These are phyloP conservation scores for Aspidiotus rigidus DNA, from an alignment of 2,888 invertebrate species.

Conservation along the genomic window DNA sequence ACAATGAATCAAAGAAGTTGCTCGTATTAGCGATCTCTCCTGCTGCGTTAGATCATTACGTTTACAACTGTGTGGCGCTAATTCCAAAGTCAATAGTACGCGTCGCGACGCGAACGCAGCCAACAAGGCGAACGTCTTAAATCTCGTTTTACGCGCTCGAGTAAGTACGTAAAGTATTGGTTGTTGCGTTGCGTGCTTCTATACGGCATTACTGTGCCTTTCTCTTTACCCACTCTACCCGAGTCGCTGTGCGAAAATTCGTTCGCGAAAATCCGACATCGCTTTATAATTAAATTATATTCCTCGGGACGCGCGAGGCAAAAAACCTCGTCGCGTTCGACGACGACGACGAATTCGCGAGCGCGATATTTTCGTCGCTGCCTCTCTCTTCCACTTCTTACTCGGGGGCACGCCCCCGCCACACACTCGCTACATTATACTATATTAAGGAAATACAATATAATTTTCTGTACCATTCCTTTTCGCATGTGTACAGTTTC, in stretches of 20 bases:
- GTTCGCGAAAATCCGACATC: conserved; percentile 1
- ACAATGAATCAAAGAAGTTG: no score
- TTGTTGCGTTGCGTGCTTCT: background rate
- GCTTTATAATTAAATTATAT: conserved; percentile 4
- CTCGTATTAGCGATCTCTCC: no score
- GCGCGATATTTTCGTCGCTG: background rate
- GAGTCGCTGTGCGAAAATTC: background rate
- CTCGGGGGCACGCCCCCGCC: background rate
- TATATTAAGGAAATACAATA: conserved; percentile 1
- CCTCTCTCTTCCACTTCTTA: background rate
- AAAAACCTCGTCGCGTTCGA: background rate
- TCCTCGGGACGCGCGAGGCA: background rate
- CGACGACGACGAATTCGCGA: conserved; percentile 4
- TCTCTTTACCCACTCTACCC: background rate
- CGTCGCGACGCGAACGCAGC: no score
- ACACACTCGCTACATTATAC: background rate
- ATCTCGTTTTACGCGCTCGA: conserved; percentile 2
- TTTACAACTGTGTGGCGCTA: no score
- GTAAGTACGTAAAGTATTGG: conserved; percentile 4
- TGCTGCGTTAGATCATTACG: no score
- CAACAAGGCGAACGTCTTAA: background rate
- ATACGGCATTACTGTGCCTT: no score
- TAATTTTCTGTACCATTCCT: background rate
- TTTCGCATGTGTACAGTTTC: background rate
- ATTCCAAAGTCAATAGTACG: no score